Evolutionary conservation across 2,113 vertebrate genomes (phyloP).

Genomic region (Jaculus jaculus): DNA sequence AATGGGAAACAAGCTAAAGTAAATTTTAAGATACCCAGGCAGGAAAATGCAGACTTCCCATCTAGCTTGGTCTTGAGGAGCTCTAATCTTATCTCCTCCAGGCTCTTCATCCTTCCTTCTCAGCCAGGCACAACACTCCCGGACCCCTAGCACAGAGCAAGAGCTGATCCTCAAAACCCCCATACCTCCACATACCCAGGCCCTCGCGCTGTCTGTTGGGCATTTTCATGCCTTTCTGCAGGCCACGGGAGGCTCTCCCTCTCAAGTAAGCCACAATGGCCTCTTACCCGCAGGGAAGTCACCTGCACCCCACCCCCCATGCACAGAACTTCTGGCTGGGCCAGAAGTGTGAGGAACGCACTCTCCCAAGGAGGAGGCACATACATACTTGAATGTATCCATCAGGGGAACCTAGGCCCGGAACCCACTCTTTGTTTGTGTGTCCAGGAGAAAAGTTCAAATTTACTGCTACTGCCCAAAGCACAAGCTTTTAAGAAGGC

Average conservation of each 20-base stretch:
- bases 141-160: neutral
- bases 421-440: neutral
- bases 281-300: neutral
- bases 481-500: neutral
- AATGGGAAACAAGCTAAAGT: slow-evolving; percentile 48
- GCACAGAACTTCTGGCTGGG: neutral
- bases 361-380: neutral
- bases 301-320: no score
- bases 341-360: neutral
- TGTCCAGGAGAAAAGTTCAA: neutral
- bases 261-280: neutral
- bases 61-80: neutral
- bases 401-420: neutral
- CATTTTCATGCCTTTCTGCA: neutral
- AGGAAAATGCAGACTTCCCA: neutral
- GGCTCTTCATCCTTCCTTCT: neutral
- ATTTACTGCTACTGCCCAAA: slow-evolving; percentile 7
- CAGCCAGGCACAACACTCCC: neutral
- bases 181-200: neutral
- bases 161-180: neutral
- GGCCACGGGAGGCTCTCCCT: neutral
- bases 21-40: neutral
- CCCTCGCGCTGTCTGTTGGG: neutral
- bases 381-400: neutral
- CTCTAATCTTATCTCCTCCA: neutral